These are phyloP conservation scores for Arctocebus calabarensis DNA, from an alignment of 2,797 vertebrate genomes.

Conservation along the genomic window DNA sequence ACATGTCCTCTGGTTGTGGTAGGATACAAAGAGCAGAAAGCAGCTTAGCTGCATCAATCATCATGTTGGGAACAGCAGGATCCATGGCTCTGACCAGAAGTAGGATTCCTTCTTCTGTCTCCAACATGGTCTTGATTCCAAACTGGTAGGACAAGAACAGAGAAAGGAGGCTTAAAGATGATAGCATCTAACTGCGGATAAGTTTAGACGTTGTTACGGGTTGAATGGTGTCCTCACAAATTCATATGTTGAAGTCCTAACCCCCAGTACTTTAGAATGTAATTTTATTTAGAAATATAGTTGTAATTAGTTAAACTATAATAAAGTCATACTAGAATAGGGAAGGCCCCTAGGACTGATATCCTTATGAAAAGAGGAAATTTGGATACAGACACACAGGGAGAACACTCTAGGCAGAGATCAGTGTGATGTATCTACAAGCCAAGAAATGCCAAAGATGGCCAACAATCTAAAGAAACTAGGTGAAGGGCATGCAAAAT, in stretches of 20 bases:
- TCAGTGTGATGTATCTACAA: neutral
- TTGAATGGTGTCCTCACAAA: conserved; percentile 22
- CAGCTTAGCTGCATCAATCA: conserved; percentile 94
- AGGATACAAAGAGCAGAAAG: conserved; percentile 95
- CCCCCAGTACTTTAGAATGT: neutral
- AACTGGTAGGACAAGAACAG: conserved; percentile 86
- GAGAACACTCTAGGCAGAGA: neutral
- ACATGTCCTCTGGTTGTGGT: conserved; percentile 93
- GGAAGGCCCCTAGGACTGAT: neutral
- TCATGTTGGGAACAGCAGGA: conserved; percentile 93
- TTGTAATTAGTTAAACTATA: conserved; percentile 22
- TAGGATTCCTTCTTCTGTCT: conserved; percentile 91
- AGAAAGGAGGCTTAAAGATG: conserved; percentile 33
- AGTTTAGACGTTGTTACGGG: neutral
- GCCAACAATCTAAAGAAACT: neutral
- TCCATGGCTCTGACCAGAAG: conserved; percentile 94
- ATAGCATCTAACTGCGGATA: neutral
- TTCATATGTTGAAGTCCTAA: neutral
- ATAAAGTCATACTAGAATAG: neutral
- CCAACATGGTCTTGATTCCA: conserved; percentile 95
- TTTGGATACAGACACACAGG: neutral
- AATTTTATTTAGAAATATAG: conserved; percentile 22
- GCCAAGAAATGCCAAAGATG: neutral
- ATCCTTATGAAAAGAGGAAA: neutral
- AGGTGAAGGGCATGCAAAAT: neutral